Evolutionary conservation across 2,113 vertebrate genomes (phyloP), one percentile per base, ranked within the genome.

Genomic region (Pituophis catenifer): DNA sequence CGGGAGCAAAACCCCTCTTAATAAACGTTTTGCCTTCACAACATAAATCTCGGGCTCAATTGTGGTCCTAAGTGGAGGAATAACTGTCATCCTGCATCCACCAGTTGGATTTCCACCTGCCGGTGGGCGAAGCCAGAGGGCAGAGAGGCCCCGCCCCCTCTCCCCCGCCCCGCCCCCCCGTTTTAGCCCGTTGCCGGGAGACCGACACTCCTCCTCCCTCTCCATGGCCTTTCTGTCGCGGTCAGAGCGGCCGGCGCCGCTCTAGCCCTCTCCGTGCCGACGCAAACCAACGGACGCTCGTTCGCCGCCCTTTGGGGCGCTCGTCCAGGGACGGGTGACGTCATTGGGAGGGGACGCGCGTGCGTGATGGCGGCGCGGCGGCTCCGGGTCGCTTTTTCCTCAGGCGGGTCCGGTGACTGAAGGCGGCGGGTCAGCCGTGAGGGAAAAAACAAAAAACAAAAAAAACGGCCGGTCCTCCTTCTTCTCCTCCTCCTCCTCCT

Each of bases 271-370:
- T 57, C 55, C 48, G 48, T 50, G 13, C 52, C 50, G 13, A 15
- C 3, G 7, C 11, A 7, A 48, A 59, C 24, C 23, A 50, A 50
- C 12, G 55, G 57, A 6, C 26, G 17, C 23, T 58, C 52, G 24
- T 12, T 23, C 38, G 85, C 17, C 24, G 24, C 17, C 55, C 10
- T 5, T 12, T 7, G 1, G 5, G 6, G n/a, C 15, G 38, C 5
- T 21, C 3, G 21, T n/a, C 44, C 15, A 21, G 53, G 57, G 8
- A 0, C 48, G 29, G 17, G 1, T 91, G 92, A 93, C 94, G 93
- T 94, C 95, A 95, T 81, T 65, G 38, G 11, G 87, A 24, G 33
- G 10, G 81, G 88, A 90, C 93, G 88, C 21, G 58, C 81, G 91
- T 65, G 50, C 29, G 44, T 2, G 53, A 26, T 15, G 50, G 52